Evolutionary conservation across 2,797 vertebrate species (phyloP).

Genomic region (Streptopelia turtur): DNA sequence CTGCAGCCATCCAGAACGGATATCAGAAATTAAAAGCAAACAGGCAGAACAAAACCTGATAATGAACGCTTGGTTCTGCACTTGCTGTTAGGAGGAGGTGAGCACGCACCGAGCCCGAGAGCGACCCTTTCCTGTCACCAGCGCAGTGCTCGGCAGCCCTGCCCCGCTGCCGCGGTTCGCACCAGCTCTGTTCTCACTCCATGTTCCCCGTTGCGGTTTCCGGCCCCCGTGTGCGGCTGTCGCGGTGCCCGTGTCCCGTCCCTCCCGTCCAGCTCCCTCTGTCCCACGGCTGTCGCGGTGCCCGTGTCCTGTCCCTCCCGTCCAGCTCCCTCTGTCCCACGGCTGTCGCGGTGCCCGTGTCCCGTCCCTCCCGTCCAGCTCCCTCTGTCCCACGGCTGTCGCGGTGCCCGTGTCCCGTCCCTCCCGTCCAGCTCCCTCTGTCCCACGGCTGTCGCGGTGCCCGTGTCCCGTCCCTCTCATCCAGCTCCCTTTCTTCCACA

Average conservation of each 20-base stretch:
- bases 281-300: not conserved
- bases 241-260: rapidly evolving
- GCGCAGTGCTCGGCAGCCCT: not conserved
- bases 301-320: not conserved
- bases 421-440: not conserved
- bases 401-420: rapidly evolving
- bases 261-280: not conserved
- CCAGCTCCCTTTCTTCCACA: not conserved
- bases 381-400: not conserved
- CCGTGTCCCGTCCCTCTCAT: not conserved
- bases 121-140: not conserved
- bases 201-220: not conserved
- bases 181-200: not conserved
- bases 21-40: conserved; percentile 36
- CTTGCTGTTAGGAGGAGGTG: not conserved
- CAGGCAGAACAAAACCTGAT: not conserved
- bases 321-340: not conserved
- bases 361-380: not conserved
- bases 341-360: not conserved
- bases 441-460: not conserved
- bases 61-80: not conserved
- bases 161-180: not conserved
- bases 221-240: not conserved
- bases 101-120: not conserved
- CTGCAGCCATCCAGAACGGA: conserved; percentile 15